phyloP scores from a whole-genome alignment of 2,797 vertebrate genomes.

The Crossoptilon crossoptilon region DNA sequence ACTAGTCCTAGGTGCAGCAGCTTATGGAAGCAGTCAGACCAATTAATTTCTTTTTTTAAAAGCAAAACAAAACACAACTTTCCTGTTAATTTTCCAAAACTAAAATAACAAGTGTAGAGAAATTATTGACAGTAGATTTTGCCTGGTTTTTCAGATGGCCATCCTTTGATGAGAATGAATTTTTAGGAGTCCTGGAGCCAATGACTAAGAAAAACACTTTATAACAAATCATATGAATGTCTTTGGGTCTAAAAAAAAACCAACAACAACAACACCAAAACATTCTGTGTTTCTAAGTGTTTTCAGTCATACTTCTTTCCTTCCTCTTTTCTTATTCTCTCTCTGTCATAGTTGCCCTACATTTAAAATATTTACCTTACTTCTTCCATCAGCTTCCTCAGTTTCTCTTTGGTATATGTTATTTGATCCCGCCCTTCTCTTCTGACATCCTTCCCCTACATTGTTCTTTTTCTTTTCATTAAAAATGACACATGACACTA shows the following conservation, averaged over 20 bases:
- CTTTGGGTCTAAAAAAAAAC: background rate
- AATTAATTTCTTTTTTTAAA: background rate
- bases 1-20: fast-evolving
- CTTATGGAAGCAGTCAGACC: background rate
- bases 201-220: background rate
- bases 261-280: background rate
- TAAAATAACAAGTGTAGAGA: background rate
- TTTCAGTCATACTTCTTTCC: background rate
- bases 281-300: background rate
- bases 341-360: background rate
- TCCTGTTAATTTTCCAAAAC: background rate
- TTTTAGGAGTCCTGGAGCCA: background rate
- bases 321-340: background rate
- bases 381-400: background rate
- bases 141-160: background rate
- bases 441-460: background rate
- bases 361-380: background rate
- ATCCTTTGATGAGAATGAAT: background rate
- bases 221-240: background rate
- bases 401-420: background rate
- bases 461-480: background rate
- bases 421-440: background rate
- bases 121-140: background rate
- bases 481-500: background rate
- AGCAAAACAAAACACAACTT: background rate